Evolutionary conservation across 1,140 invertebrate genomes (phyloP), one percentile per base, ranked within the genome.

Genomic region (Charaxes varanes): DNA sequence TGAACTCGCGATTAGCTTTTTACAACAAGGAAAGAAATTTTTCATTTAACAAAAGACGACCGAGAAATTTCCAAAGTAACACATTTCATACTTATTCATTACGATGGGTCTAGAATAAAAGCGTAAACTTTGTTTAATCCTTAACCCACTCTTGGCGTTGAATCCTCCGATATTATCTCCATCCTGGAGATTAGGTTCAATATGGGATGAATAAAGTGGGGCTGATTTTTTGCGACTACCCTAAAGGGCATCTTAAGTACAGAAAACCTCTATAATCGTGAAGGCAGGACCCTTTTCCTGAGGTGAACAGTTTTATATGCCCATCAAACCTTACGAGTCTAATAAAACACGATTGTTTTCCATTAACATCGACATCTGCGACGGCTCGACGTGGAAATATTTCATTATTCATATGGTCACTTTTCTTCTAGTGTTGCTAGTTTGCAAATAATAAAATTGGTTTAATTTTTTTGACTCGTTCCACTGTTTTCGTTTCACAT

Each of bases 271-370:
- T 48, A 71, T 70, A 69, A 73, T 67, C 62, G 61, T 63, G 55
- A 65, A 62, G 48, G 57, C 45, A 55, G 48, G 63, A 62, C 60
- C 71, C 67, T 65, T 70, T 59, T 52, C 59, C 67, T 66, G 61
- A 70, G 71, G 67, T 73, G 63, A 73, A 59, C 58, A 65, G 66
- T 78, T 78, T 78, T 72, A 74, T 72, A 62, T 57, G 51, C 59
- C 69, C 59, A 76, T 76, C 71, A 76, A 73, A 71, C 47, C 61
- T 79, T 76, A 76, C 57, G 71, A 72, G 62, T 60, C 59, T 59
- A 79, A 78, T 79, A 79, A 79, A 79, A 73, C 74, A 79, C 67
- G 62, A 79, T 76, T 79, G 74, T 76, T 76, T 73, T 72, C 69
- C 69, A 79, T 79, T 79, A 79, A 68, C 66, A 65, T 69, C 56